phyloP scores from a whole-genome alignment of 2,888 invertebrate species.

The Leptinotarsa juncta region DNA sequence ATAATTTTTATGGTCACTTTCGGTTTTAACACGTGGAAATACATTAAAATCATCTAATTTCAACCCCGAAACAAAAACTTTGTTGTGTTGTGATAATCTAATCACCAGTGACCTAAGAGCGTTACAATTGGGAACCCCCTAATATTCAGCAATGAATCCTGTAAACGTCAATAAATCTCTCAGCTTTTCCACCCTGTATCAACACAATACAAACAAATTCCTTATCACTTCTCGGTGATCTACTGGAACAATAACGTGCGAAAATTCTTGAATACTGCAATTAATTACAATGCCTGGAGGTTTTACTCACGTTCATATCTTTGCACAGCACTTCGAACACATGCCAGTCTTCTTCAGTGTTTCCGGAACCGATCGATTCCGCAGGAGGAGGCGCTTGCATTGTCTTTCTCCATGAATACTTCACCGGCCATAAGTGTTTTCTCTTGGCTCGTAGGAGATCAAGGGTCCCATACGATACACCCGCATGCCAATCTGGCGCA shows the following conservation, averaged over 20 bases:
- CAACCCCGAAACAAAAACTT: too few relatives aligned
- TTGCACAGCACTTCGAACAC: conserved; percentile 77
- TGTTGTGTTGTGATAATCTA: too few relatives aligned
- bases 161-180: neutral
- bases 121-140: too few relatives aligned
- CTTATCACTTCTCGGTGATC: neutral
- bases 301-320: conserved; percentile 70
- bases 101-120: too few relatives aligned
- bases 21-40: too few relatives aligned
- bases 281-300: neutral
- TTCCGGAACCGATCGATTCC: conserved; percentile 53
- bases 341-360: conserved; percentile 78
- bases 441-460: neutral
- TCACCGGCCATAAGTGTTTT: neutral
- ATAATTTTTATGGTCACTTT: too few relatives aligned
- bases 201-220: neutral
- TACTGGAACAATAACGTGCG: neutral
- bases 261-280: neutral
- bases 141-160: too few relatives aligned
- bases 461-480: neutral
- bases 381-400: conserved; percentile 12
- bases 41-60: too few relatives aligned
- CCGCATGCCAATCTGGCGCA: neutral
- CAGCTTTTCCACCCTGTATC: neutral
- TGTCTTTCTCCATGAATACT: neutral